Base-by-base conservation (phyloP, 2,888 invertebrate species). In the Epinotia brunnichana region DNA sequence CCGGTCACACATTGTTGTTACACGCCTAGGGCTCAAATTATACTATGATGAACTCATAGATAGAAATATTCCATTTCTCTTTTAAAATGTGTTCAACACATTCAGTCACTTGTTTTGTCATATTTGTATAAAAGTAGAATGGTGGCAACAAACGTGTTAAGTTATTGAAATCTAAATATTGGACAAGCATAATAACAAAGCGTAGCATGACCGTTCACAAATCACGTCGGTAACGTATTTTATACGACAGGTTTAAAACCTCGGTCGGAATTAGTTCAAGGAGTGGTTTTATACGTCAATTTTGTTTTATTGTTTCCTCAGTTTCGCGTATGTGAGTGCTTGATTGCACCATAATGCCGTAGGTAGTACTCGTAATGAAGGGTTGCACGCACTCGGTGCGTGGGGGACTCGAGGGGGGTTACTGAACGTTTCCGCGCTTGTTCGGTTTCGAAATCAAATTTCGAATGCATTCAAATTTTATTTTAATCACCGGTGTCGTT, bases 231-330 rank as follows among this genome's bases (percentile, higher is more conserved):
- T 82, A 83, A 85, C 85, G 84, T 84, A 84, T 85, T 87, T 86
- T 84, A 86, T 86, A 85, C 84, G 84, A 82, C 85, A 79, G 78
- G 82, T 82, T 81, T 81, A 81, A 83, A 81, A 85, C 82, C 80
- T 80, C 80, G 80, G 73, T 81, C 78, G 84, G 83, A 88, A 89
- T 89, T 87, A 87, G 87, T 88, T 81, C 85, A 87, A 87, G 87
- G 87, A 89, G 88, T 87, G 77, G 88, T 88, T 90, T 90, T 88
- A 88, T 90, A 88, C 90, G 87, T 90, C 90, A 89, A 90, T 90
- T 90, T 88, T 87, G 88, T 90, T 91, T 90, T 89, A 90, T 90
- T 89, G 88, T 91, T 90, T 90, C 91, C 90, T 89, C 85, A 88
- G 90, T 89, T 90, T 90, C 86, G 87, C 91, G 90, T 90, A 90